Percentiles rank a stretch among this genome's conserved stretches.
These are phyloP conservation scores for Drosophila triauraria DNA, from an alignment of 1,140 invertebrate genomes.

Conservation along the genomic window DNA sequence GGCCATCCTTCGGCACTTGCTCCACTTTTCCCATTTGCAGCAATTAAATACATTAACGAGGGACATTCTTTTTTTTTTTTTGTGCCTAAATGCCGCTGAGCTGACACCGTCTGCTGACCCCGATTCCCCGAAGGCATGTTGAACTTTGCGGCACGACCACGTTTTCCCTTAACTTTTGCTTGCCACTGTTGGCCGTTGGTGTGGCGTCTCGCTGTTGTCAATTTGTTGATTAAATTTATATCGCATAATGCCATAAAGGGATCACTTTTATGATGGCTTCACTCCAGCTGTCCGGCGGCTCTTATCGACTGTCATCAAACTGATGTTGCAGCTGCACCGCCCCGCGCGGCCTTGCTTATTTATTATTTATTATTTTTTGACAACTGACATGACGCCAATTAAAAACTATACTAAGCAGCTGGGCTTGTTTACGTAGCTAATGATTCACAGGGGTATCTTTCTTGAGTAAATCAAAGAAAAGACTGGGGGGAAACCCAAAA, in stretches of 20 bases:
- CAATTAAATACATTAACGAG: slow-evolving; percentile 59
- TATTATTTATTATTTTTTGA: slow-evolving; percentile 23
- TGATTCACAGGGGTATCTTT: slow-evolving; percentile 7
- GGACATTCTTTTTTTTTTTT: slow-evolving; percentile 34
- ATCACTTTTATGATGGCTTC: slow-evolving; percentile 48
- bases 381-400: slow-evolving; percentile 53
- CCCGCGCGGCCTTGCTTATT: neutral
- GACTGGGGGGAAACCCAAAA: neutral
- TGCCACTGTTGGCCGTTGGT: slow-evolving; percentile 11
- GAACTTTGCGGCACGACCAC: slow-evolving; percentile 20
- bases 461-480: slow-evolving; percentile 12
- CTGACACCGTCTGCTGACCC: slow-evolving; percentile 78
- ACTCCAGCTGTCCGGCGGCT: slow-evolving; percentile 34
- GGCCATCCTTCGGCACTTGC: slow-evolving; percentile 48
- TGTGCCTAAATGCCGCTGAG: slow-evolving; percentile 53
- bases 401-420: slow-evolving; percentile 43
- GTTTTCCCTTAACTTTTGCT: slow-evolving; percentile 4
- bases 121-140: slow-evolving; percentile 59
- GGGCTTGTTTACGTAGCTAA: slow-evolving; percentile 28
- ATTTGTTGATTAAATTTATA: slow-evolving; percentile 51
- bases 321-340: slow-evolving; percentile 21
- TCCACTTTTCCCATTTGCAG: slow-evolving; percentile 45
- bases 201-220: slow-evolving; percentile 18
- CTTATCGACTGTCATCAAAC: slow-evolving; percentile 53
- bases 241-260: slow-evolving; percentile 54